Evolutionary conservation across 2,113 vertebrate genomes (phyloP).

Genomic region (Pachypanchax playfairii): DNA sequence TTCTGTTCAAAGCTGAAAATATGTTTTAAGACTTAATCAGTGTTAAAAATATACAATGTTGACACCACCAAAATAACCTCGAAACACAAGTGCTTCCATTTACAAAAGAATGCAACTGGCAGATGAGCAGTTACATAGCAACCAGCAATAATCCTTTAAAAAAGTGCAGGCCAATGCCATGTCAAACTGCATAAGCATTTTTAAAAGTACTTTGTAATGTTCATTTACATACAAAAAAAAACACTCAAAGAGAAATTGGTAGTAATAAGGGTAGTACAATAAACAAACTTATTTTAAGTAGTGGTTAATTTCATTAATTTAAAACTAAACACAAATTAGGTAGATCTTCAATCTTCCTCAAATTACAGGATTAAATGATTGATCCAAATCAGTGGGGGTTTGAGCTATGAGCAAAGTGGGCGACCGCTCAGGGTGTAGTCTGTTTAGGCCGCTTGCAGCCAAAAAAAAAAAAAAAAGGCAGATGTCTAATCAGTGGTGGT

Average conservation of each 20-base stretch:
- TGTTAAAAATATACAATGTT: not conserved
- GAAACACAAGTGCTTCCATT: not conserved
- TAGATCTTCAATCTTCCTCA: not conserved
- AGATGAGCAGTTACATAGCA: not conserved
- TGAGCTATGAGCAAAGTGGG: no score
- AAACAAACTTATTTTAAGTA: not conserved
- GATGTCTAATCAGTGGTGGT: no score
- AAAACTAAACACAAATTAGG: not conserved
- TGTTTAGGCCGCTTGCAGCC: no score
- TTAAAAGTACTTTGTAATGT: not conserved
- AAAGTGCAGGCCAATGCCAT: not conserved
- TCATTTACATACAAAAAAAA: not conserved
- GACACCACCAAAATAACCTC: not conserved
- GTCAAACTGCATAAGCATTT: not conserved
- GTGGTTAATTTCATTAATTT: not conserved
- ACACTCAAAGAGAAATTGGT: not conserved
- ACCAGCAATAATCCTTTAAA: not conserved
- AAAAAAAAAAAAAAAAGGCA: no score
- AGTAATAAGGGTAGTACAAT: not conserved
- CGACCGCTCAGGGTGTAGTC: no score
- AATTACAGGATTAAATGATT: no score
- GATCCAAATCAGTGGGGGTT: no score
- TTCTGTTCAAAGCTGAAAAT: not conserved
- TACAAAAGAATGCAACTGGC: not conserved
- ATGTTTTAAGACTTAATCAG: not conserved